Percentiles rank a stretch among this genome's conserved stretches.
Evolutionary conservation across 30 jellyfish, hydroid and myxozoan species (phyloP).

Genomic region (Cassiopea andromeda): DNA sequence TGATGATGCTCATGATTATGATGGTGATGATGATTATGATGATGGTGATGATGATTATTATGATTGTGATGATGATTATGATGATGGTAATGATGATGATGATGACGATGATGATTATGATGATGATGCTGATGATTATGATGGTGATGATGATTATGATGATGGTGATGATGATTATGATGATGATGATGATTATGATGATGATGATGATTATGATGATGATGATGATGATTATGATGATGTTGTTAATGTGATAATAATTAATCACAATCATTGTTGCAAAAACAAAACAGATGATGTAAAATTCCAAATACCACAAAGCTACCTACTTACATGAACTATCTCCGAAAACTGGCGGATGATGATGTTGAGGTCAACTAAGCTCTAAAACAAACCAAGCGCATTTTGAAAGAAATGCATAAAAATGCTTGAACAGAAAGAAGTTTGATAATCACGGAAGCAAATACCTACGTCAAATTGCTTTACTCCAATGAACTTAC

Average conservation of each 20-base stretch:
- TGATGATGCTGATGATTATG: neutral
- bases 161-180: neutral
- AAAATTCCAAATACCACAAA: neutral
- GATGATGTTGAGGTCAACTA: conserved; percentile 78
- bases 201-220: neutral
- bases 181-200: neutral
- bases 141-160: neutral
- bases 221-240: neutral
- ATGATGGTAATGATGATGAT: neutral
- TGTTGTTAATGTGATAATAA: neutral
- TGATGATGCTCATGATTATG: neutral
- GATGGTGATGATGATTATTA: neutral
- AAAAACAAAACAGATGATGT: neutral
- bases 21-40: neutral
- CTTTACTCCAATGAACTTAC: no score
- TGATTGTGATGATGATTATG: neutral
- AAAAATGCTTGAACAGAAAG: no score
- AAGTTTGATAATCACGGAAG: no score
- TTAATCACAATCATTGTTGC: no score
- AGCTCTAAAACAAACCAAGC: no score
- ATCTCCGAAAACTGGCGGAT: conserved; percentile 83
- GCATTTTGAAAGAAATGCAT: no score
- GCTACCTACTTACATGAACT: conserved; percentile 80
- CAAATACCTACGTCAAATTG: no score
- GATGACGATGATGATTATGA: neutral